phyloP scores from a whole-genome alignment of 2,797 vertebrate genomes.

The Coendou prehensilis region DNA sequence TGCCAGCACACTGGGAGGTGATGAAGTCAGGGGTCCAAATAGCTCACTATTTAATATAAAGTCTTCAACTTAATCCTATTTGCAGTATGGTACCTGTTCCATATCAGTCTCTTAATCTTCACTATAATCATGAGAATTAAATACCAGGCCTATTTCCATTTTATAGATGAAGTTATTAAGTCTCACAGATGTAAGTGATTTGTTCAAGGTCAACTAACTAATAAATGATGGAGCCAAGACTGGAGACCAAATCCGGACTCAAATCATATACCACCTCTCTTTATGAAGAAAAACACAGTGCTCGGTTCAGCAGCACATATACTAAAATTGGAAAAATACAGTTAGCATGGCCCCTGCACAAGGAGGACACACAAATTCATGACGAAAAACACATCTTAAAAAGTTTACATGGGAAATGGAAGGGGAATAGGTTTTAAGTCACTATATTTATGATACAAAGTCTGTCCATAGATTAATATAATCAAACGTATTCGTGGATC shows the following conservation, averaged over 20 bases:
- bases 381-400: slow-evolving; percentile 45
- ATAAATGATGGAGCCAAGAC: background rate
- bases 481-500: slow-evolving; percentile 48
- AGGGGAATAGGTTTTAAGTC: slow-evolving; percentile 49
- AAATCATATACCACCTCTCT: slow-evolving; percentile 4
- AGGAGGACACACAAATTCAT: background rate
- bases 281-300: slow-evolving; percentile 26
- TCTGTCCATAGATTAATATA: slow-evolving; percentile 16
- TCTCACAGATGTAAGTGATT: slow-evolving; percentile 41
- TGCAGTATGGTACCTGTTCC: background rate
- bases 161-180: slow-evolving; percentile 22
- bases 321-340: too few species aligned
- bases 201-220: slow-evolving; percentile 50
- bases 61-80: background rate
- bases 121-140: slow-evolving; percentile 42
- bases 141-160: background rate
- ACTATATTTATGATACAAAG: background rate
- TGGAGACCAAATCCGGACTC: slow-evolving; percentile 14
- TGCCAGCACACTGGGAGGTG: background rate
- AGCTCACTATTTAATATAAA: background rate
- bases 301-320: too few species aligned
- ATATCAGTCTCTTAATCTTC: slow-evolving; percentile 1
- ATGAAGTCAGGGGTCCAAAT: background rate
- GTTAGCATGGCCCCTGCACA: too few species aligned
- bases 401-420: slow-evolving; percentile 51